Evolutionary conservation across 2,797 vertebrate species (phyloP), one percentile per base, ranked within the genome.

Genomic region (Intellagama lesueurii): DNA sequence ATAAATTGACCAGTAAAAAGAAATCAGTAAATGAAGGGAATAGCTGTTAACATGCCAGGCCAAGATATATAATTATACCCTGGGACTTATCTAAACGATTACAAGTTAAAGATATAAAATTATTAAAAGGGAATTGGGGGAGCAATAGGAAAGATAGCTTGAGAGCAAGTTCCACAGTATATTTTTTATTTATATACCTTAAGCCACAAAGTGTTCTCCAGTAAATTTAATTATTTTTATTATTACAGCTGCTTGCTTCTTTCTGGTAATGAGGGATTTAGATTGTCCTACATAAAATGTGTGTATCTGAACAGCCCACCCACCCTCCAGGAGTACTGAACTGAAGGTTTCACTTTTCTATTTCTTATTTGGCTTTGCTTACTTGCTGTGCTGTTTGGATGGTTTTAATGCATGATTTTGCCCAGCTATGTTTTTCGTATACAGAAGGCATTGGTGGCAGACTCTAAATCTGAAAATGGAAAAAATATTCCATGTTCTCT

Each of bases 111-210:
- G 93, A 94, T 95, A 91, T 94, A 95, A 95, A 95, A 94, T 92
- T 92, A 96, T 96, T 96, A 96, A 94, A 96, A 91, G 92, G 90
- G 85, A 95, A 90, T 91, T 94, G 94, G 95, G 70, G 95, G 93
- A 93, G 93, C 91, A 93, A 83, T 90, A n/a, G 87, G 88, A 91
- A 96, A 95, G 91, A 95, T 96, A 91, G 84, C 81, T 90, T 93
- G 94, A 94, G 93, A 95, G 92, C 93, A 94, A 92, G 93, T 95
- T 95, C 95, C 95, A 90, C 91, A 90, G 89, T 90, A 92, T 93
- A 92, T 94, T 95, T 96, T 89, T 82, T 94, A 95, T 94, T 94
- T 90, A 87, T 93, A 91, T 87, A 92, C 94, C 95, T 95, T 92
- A 91, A 93, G 92, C 89, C 92, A 94, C 92, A 91, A 94, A 91